Evolutionary conservation across 1,140 invertebrate species (phyloP).

Genomic region (Uloborus diversus): DNA sequence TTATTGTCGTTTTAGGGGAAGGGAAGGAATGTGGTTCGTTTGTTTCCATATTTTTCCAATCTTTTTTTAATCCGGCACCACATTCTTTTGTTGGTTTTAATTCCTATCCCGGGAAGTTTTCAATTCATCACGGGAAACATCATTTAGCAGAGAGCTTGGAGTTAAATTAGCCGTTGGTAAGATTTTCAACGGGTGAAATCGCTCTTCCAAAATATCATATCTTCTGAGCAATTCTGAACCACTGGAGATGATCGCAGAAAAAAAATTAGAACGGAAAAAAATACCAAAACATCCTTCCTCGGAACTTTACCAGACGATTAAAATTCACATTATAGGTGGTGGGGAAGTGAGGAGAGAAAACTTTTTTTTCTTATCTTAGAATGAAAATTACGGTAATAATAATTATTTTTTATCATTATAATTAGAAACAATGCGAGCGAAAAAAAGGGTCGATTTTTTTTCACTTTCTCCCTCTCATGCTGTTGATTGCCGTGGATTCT

Average conservation of each 20-base stretch:
- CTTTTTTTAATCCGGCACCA: slow-evolving; percentile 14
- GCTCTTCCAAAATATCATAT: slow-evolving; percentile 8
- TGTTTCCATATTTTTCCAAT: background rate
- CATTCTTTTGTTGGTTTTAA: slow-evolving; percentile 47
- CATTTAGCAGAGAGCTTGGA: slow-evolving; percentile 18
- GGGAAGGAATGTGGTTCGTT: slow-evolving; percentile 15
- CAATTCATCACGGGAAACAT: slow-evolving; percentile 42
- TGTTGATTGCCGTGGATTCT: slow-evolving; percentile 38
- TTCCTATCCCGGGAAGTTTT: slow-evolving; percentile 35
- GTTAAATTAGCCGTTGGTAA: slow-evolving; percentile 55
- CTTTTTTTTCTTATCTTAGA: slow-evolving; percentile 12
- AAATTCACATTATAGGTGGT: slow-evolving; percentile 43
- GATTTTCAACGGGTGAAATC: slow-evolving; percentile 46
- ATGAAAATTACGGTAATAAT: slow-evolving; percentile 55
- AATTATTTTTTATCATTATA: slow-evolving; percentile 57
- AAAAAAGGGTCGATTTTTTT: slow-evolving; percentile 16
- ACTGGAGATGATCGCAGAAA: slow-evolving; percentile 19
- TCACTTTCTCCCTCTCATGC: background rate
- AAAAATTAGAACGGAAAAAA: background rate
- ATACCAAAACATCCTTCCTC: slow-evolving; percentile 7
- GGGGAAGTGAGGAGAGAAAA: slow-evolving; percentile 11
- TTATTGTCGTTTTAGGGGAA: slow-evolving; percentile 35
- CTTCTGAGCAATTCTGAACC: slow-evolving; percentile 18
- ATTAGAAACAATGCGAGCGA: slow-evolving; percentile 54
- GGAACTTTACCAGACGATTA: slow-evolving; percentile 51